Percentiles rank a stretch among this genome's conserved stretches.
Evolutionary conservation across 2,888 invertebrate species (phyloP).

Genomic region (Dione vanillae): DNA sequence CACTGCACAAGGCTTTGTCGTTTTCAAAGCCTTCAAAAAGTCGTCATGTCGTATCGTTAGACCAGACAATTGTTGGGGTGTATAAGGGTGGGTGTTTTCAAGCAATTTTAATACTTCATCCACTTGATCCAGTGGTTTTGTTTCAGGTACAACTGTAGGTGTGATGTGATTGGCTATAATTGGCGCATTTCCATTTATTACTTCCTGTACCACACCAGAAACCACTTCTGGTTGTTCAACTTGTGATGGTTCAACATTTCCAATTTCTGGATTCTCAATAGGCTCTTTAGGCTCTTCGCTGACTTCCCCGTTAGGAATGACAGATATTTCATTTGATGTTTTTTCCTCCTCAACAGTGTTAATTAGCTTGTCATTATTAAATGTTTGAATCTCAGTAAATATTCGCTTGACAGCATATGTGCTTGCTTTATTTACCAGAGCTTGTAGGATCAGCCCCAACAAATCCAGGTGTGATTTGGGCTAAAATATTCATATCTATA

Average conservation of each 20-base stretch:
- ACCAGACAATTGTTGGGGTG: slow-evolving; percentile 85
- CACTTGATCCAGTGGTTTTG: slow-evolving; percentile 56
- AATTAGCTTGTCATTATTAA: slow-evolving; percentile 43
- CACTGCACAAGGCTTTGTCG: slow-evolving; percentile 96
- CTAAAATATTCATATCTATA: slow-evolving; percentile 89
- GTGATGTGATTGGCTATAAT: slow-evolving; percentile 37
- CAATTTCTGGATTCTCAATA: slow-evolving; percentile 49
- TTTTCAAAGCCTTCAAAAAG: slow-evolving; percentile 90
- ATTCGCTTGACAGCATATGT: slow-evolving; percentile 91
- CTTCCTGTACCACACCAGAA: slow-evolving; percentile 50
- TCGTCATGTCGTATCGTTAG: slow-evolving; percentile 90
- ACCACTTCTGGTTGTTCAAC: slow-evolving; percentile 53
- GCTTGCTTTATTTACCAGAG: slow-evolving; percentile 94
- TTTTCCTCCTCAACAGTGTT: slow-evolving; percentile 48
- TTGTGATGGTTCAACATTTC: slow-evolving; percentile 42
- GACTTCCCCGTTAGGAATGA: slow-evolving; percentile 73
- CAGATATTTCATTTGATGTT: slow-evolving; percentile 55
- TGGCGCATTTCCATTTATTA: slow-evolving; percentile 47
- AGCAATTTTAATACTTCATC: slow-evolving; percentile 87
- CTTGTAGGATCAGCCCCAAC: slow-evolving; percentile 97
- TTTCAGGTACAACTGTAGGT: slow-evolving; percentile 38
- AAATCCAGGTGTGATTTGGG: slow-evolving; percentile 96
- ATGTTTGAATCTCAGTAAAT: slow-evolving; percentile 65
- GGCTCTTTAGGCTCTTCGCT: slow-evolving; percentile 53
- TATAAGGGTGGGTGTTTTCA: slow-evolving; percentile 86